Percentiles rank a stretch among this genome's conserved stretches.
Conservation (phyloP, 2,797 vertebrate species). For the Orestias chungarensis region DNA sequence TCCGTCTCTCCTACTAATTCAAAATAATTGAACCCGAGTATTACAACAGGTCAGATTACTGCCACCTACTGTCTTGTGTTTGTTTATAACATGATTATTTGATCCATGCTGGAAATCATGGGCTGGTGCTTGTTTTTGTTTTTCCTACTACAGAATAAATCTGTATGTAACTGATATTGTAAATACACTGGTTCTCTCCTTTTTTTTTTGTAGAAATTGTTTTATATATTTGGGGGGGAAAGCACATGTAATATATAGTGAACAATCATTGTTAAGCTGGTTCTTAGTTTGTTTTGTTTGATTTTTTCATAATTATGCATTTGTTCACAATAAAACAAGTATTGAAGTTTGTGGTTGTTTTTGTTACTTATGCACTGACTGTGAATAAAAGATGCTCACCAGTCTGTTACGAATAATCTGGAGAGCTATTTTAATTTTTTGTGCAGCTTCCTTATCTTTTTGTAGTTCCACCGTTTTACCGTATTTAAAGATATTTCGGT, state of each 20-base stretch:
- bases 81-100: conserved; percentile 47
- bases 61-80: conserved; percentile 38
- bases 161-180: conserved; percentile 85
- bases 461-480: neutral
- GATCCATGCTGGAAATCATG: conserved; percentile 85
- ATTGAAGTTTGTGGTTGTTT: conserved; percentile 33
- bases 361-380: neutral
- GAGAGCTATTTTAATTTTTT: too few species aligned
- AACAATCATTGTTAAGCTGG: conserved; percentile 91
- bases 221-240: conserved; percentile 77
- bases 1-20: conserved; percentile 48
- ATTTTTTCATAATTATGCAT: conserved; percentile 89
- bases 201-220: conserved; percentile 70
- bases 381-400: too few species aligned
- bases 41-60: conserved; percentile 57
- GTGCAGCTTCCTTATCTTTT: too few species aligned
- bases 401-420: too few species aligned
- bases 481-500: too few species aligned
- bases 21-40: conserved; percentile 70
- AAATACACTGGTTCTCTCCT: conserved; percentile 85
- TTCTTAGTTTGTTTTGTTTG: too few species aligned
- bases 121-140: conserved; percentile 85
- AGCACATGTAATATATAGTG: conserved; percentile 96
- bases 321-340: conserved; percentile 75
- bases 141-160: conserved; percentile 61